Base-by-base conservation (phyloP, 1,140 invertebrate species). In the Neelides sp. region DNA sequence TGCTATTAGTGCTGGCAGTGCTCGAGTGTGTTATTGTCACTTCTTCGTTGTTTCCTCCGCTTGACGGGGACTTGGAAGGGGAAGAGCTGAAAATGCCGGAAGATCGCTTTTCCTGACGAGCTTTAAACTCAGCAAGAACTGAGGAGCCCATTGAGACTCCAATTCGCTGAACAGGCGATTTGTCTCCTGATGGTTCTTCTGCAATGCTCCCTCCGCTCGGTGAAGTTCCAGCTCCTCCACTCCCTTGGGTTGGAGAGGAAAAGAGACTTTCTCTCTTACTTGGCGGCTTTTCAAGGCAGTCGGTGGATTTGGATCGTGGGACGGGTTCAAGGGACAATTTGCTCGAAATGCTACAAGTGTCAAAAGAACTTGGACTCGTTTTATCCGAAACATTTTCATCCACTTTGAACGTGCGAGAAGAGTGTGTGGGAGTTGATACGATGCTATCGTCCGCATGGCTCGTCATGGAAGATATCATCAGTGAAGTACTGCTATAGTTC, bases 81-180 rank as follows among this genome's bases (percentile, higher is more conserved):
- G 15, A 15, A 8, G 37, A 5, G 15, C 27, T 35, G 57, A 42
- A 59, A 39, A 40, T 60, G 32, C 48, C 45, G 8, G 65, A 64
- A 36, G 64, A 57, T 43, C 69, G 57, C 47, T 68, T 70, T 52
- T 70, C 69, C 52, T 71, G 68, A 22, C 64, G 53, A 15, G 67
- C 68, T 52, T 68, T 69, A 65, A 71, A 69, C 57, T 71, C 70
- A 15, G 69, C 69, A 32, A 71, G 41, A 5, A 71, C 55, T 40
- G 65, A 62, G 23, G 61, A 59, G 15, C 64, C 63, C 39, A 66
- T 57, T 10, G 65, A 61, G 15, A 62, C 58, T 17, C 61, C 62
- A 19, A 63, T 24, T 42, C 54, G 56, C 36, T 57, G 55, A 22
- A 62, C 55, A 20, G 57, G 58, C 1, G 63, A 55, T 32, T 59